Conservation (phyloP, 2,888 invertebrate genomes). For the Hirtodrosophila histrioides region DNA sequence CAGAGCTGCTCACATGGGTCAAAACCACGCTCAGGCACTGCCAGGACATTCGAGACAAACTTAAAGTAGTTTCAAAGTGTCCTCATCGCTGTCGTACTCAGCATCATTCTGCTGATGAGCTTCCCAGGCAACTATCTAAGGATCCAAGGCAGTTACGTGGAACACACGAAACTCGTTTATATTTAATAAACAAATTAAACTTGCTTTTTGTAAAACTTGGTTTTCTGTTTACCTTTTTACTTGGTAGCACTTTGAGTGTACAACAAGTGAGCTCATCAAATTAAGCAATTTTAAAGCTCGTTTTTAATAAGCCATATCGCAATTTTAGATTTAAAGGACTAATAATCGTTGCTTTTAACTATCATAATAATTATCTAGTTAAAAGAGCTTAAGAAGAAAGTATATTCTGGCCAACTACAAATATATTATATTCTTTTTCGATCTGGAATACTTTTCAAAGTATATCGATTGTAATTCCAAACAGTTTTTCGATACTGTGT, state of each 20-base stretch:
- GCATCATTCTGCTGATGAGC: constrained; percentile 41
- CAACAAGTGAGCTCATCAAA: constrained; percentile 8
- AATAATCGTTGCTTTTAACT: too few relatives aligned
- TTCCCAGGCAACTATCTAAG: constrained; percentile 27
- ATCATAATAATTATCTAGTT: too few relatives aligned
- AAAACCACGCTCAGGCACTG: constrained; percentile 25
- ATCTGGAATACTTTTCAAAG: too few relatives aligned
- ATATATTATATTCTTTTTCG: too few relatives aligned
- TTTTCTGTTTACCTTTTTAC: constrained; percentile 7
- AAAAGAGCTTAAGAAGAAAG: too few relatives aligned
- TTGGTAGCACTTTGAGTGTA: neutral
- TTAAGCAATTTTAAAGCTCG: neutral
- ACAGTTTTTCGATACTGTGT: too few relatives aligned
- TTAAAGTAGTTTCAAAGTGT: constrained; percentile 75
- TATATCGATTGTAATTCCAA: too few relatives aligned
- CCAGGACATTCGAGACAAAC: constrained; percentile 47
- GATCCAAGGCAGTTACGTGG: constrained; percentile 6
- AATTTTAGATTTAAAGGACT: too few relatives aligned
- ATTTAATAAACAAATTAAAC: constrained; percentile 80
- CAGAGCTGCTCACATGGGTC: constrained; percentile 43
- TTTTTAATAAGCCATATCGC: too few relatives aligned
- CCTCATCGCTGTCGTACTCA: constrained; percentile 35
- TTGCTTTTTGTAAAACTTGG: constrained; percentile 51
- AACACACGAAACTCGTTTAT: constrained; percentile 65
- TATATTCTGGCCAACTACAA: too few relatives aligned